Conservation (phyloP, 2,113 vertebrate genomes). For the Hemibagrus wyckioides region DNA sequence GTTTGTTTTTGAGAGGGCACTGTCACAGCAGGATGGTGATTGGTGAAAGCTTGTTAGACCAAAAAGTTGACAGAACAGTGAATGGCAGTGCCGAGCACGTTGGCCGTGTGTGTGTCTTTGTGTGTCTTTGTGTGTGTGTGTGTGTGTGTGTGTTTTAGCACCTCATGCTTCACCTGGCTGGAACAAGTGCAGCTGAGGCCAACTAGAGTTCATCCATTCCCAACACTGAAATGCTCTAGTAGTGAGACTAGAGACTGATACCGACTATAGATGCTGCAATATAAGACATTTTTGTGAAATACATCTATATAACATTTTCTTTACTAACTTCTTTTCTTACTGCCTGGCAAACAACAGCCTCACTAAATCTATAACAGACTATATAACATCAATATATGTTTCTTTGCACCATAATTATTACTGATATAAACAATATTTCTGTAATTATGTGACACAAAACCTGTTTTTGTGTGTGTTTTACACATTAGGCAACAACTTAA, state of each 20-base stretch:
- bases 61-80: constrained; percentile 24
- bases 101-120: background rate
- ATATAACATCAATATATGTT: background rate
- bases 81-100: constrained; percentile 10
- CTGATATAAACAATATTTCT: background rate
- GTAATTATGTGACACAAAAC: background rate
- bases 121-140: constrained; percentile 5
- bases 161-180: constrained; percentile 38
- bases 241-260: constrained; percentile 8
- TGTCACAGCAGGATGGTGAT: constrained; percentile 38
- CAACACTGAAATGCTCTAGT: constrained; percentile 7
- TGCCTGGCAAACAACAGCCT: background rate
- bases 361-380: background rate
- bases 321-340: background rate
- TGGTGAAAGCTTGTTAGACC: constrained; percentile 43
- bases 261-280: background rate
- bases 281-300: background rate
- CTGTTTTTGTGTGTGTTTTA: background rate
- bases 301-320: background rate
- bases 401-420: background rate
- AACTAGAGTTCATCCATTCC: constrained; percentile 39
- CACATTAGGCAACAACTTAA: too few species aligned
- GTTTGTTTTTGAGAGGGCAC: constrained; percentile 25
- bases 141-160: constrained; percentile 7
- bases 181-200: background rate